Base-by-base conservation (phyloP, 1,140 invertebrate species). In the Venustaconcha ellipsiformis region DNA sequence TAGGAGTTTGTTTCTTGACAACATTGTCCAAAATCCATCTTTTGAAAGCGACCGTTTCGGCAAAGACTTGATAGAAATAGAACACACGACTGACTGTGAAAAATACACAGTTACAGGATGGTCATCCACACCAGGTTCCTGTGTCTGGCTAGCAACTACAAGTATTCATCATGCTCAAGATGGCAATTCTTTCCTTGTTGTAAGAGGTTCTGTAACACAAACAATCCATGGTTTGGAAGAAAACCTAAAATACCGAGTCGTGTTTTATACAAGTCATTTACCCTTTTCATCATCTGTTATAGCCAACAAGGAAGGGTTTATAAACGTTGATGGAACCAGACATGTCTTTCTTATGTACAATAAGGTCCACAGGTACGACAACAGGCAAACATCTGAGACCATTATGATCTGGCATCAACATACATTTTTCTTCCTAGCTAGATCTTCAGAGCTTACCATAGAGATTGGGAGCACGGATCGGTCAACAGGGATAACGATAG, bases 21-120 rank as follows among this genome's bases (percentile, higher is more conserved):
- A 86, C 67, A 18, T 83, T 6, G 60, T 82, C 11, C 30, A 62
- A 18, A 82, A 85, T 60, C 81, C 83, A 5, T 84, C 82, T 14
- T 86, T 86, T 78, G 82, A 82, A 70, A 63, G 63, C 18, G 37
- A 18, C 30, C 20, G 57, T 20, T 30, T 64, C 26, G 26, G 26
- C 14, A 20, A 69, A 11, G 30, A 15, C 3, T 67, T 26, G n/a
- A 63, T n/a, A 63, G 3, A 70, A 64, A 37, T 79, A 68, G 76
- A 70, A 62, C 20, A 13, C 56, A 1, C 66, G 73, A 26, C 74
- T 37, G 70, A 59, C 8, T 58, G 70, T n/a, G 59, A 63, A 18
- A 56, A 64, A 4, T 64, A 66, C 15, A 57, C 75, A 48, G 67
- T 30, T 59, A 18, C 72, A 14, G 63, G 55, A 30, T 26, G 67